phyloP scores from a whole-genome alignment of 2,113 vertebrate species.

The Protobothrops flavoviridis region DNA sequence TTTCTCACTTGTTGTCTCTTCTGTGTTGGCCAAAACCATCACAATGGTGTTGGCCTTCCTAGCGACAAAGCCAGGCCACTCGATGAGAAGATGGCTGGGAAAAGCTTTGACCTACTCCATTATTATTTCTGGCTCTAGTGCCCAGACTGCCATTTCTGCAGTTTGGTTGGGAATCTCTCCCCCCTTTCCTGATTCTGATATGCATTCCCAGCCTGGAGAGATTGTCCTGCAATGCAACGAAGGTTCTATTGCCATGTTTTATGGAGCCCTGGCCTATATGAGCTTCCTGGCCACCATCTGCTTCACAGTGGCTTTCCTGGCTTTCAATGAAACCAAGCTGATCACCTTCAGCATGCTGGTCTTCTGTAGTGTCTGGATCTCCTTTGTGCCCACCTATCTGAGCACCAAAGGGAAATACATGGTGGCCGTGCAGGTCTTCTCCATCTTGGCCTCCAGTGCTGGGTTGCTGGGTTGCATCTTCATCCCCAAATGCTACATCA shows the following conservation, averaged over 20 bases:
- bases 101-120: not conserved
- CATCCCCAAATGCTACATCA: not conserved
- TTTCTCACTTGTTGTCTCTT: not conserved
- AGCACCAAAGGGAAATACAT: too few relatives aligned
- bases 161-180: not conserved
- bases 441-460: too few relatives aligned
- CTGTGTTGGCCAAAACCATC: not conserved
- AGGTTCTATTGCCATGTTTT: too few relatives aligned
- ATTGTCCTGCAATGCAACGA: too few relatives aligned
- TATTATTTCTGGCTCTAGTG: not conserved
- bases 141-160: not conserved
- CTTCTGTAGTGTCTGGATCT: too few relatives aligned
- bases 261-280: too few relatives aligned
- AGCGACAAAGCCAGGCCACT: not conserved
- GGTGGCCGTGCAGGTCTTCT: too few relatives aligned
- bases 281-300: not conserved
- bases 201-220: not conserved
- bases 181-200: not conserved
- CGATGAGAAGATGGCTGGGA: not conserved
- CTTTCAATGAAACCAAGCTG: not conserved
- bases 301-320: not conserved
- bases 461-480: too few relatives aligned
- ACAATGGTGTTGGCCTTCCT: not conserved
- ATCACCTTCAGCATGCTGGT: too few relatives aligned
- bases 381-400: too few relatives aligned